Evolutionary conservation across 2,888 invertebrate genomes (phyloP), one percentile per base, ranked within the genome.

Genomic region (Stomorhina lunata): DNA sequence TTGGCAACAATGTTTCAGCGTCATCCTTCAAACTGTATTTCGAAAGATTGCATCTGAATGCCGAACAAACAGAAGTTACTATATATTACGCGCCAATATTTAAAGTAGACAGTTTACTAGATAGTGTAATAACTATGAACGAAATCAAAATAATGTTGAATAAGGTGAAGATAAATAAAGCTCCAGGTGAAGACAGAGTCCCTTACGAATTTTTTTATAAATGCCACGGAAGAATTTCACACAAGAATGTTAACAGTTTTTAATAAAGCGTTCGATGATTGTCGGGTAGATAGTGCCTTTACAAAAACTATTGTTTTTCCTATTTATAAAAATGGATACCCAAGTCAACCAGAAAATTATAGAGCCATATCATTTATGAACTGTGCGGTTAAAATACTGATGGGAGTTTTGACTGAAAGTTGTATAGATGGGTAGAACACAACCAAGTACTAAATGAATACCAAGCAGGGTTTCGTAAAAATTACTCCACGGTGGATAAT

Each of bases 121-220:
- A 48, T 22, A 48, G 22, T 2, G 5, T 9, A 17, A 7, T 48
- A n/a, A n/a, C n/a, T n/a, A n/a, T n/a, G n/a, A n/a, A n/a, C n/a
- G n/a, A n/a, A n/a, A n/a, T n/a, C n/a, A 50, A 50, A 50, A 9
- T 4, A 2, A n/a, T 12, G 4, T 22, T 50, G 29, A 27, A 20
- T 2, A 50, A 68, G 20, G 50, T 17, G 2, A 68, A 68, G 25
- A 10, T 48, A 20, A 61, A 72, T 22, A 61, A 72, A 45, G 61
- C 37, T 6, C 73, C 73, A 25, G 20, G 40, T 5, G 63, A 73
- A 63, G 63, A 63, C 15, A 48, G 55, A 7, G 50, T 65, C 9
- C 48, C 15, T 25, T 63, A 73, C 40, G 63, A 73, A 63, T 63
- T 63, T 43, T n/a, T 32, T 48, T 10, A 45, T 32, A 63, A 59